Percentiles rank a stretch among this genome's conserved stretches.
Evolutionary conservation across 2,797 vertebrate genomes (phyloP).

Genomic region (Parambassis ranga): DNA sequence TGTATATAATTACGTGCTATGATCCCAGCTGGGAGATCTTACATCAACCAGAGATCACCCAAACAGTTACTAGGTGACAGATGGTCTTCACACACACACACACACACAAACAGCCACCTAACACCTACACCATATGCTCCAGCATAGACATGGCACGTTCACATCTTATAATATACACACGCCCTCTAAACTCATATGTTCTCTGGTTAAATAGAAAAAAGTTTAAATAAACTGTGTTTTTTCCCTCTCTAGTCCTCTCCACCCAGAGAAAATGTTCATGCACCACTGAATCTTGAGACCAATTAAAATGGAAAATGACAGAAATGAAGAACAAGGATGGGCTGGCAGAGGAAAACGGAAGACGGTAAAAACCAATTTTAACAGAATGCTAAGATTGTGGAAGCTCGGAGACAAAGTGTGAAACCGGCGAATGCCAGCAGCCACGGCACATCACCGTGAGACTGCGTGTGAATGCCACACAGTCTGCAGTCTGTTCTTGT

Average conservation of each 20-base stretch:
- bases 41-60: slow-evolving; percentile 60
- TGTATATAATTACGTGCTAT: slow-evolving; percentile 55
- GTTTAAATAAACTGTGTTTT: slow-evolving; percentile 34
- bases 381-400: background rate
- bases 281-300: slow-evolving; percentile 49
- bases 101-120: slow-evolving; percentile 12
- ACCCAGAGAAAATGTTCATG: slow-evolving; percentile 37
- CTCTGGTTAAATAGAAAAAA: slow-evolving; percentile 32
- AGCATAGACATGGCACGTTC: slow-evolving; percentile 40
- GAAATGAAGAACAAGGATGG: slow-evolving; percentile 24
- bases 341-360: slow-evolving; percentile 7
- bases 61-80: slow-evolving; percentile 70
- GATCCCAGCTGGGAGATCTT: slow-evolving; percentile 51
- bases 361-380: slow-evolving; percentile 27
- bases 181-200: slow-evolving; percentile 14
- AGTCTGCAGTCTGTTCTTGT: slow-evolving; percentile 28
- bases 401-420: slow-evolving; percentile 9
- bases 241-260: background rate
- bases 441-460: background rate
- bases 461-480: slow-evolving; percentile 7
- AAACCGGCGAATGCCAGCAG: background rate
- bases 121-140: slow-evolving; percentile 70
- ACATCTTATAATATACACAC: slow-evolving; percentile 27
- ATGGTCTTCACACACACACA: slow-evolving; percentile 59
- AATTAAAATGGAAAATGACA: slow-evolving; percentile 70